phyloP scores from a whole-genome alignment of 2,888 invertebrate genomes.

The Paralinhomoeus sp. region DNA sequence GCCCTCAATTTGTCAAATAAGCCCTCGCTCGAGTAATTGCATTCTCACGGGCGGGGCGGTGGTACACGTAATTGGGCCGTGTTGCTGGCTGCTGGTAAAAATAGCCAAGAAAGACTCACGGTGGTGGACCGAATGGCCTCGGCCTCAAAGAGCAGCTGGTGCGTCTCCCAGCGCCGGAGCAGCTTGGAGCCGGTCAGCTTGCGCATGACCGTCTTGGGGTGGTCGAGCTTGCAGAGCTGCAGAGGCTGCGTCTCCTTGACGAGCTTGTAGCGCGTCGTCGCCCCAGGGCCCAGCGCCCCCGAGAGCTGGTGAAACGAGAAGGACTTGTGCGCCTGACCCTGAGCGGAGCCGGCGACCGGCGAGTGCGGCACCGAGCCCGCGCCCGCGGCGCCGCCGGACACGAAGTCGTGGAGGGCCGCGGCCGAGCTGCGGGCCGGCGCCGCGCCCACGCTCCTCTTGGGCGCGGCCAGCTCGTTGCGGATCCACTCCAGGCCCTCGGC shows the following conservation, averaged over 20 bases:
- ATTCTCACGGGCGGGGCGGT: no score
- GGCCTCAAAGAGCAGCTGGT: slow-evolving; percentile 44
- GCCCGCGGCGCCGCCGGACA: neutral
- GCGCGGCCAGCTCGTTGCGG: neutral
- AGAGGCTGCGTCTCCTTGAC: slow-evolving; percentile 44
- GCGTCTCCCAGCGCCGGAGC: slow-evolving; percentile 51
- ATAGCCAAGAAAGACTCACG: slow-evolving; percentile 38
- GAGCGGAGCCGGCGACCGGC: neutral
- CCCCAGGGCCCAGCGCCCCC: neutral
- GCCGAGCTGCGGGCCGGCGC: neutral
- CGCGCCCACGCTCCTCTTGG: neutral
- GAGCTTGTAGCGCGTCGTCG: slow-evolving; percentile 37
- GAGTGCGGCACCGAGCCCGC: neutral
- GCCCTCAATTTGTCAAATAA: no score
- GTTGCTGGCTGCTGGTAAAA: no score
- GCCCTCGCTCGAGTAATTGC: no score
- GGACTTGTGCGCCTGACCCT: no score
- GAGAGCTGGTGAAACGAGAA: no score
- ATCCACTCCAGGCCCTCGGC: neutral
- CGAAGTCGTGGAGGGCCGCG: neutral
- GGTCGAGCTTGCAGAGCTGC: slow-evolving; percentile 50
- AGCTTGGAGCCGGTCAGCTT: slow-evolving; percentile 54
- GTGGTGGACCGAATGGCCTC: slow-evolving; percentile 47
- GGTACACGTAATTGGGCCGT: no score
- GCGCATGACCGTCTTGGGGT: slow-evolving; percentile 50